phyloP scores from a whole-genome alignment of 2,888 invertebrate genomes.

The Sylvicola cinctus region DNA sequence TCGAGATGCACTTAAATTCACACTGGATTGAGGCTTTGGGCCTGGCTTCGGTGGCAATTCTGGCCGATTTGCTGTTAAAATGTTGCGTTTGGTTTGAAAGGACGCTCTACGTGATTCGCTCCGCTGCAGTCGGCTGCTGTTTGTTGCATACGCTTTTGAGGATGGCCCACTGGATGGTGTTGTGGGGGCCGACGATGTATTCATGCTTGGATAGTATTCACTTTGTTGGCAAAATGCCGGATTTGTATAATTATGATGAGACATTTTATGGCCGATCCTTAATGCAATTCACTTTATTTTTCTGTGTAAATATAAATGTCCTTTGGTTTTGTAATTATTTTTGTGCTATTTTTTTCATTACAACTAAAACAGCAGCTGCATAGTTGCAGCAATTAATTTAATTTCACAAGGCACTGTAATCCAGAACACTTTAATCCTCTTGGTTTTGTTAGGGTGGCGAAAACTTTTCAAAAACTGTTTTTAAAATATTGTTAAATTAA shows the following conservation, averaged over 20 bases:
- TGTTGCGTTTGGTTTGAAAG: constrained; percentile 8
- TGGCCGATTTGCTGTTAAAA: not conserved
- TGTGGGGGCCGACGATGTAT: not conserved
- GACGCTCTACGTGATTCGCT: too few relatives aligned
- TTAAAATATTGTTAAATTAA: too few relatives aligned
- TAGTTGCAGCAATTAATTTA: not conserved
- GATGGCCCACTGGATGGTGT: too few relatives aligned
- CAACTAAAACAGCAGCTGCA: not conserved
- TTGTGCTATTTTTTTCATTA: not conserved
- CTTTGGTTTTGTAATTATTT: not conserved
- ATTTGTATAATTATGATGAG: constrained; percentile 42
- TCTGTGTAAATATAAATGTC: too few relatives aligned
- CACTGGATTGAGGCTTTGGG: constrained; percentile 11
- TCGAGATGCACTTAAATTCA: too few relatives aligned
- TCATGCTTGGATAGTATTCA: constrained; percentile 33
- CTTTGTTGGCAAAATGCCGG: constrained; percentile 64
- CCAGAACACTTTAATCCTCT: too few relatives aligned
- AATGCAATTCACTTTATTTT: too few relatives aligned
- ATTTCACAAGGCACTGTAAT: too few relatives aligned
- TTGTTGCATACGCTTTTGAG: constrained; percentile 10
- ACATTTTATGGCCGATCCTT: constrained; percentile 19
- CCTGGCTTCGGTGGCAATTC: constrained; percentile 12
- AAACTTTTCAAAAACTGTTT: too few relatives aligned
- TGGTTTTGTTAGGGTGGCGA: too few relatives aligned
- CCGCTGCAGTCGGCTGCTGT: constrained; percentile 9